Percentiles rank a stretch among this genome's conserved stretches.
These are phyloP conservation scores for Egretta garzetta DNA, from an alignment of 2,113 vertebrate genomes.

Conservation along the genomic window DNA sequence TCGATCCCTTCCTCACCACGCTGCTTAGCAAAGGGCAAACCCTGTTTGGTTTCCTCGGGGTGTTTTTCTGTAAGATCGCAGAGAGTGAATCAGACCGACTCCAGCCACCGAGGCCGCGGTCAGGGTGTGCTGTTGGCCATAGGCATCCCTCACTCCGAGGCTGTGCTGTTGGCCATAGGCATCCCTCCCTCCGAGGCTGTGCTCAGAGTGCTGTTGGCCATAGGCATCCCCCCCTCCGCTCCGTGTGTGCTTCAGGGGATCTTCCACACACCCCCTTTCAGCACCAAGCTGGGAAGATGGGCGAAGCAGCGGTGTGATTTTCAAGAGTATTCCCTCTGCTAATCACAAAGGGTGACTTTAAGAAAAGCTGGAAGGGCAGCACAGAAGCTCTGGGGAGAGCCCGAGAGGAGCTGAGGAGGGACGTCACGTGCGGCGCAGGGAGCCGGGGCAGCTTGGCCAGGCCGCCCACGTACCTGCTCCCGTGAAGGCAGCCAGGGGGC, in stretches of 20 bases:
- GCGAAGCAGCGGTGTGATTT: neutral
- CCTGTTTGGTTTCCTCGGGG: neutral
- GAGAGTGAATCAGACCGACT: neutral
- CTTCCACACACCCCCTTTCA: neutral
- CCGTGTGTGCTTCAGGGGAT: neutral
- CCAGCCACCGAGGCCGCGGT: neutral
- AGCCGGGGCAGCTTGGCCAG: neutral
- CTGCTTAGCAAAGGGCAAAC: neutral
- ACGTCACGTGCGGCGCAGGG: rapidly evolving
- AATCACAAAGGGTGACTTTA: neutral
- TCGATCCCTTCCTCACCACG: neutral
- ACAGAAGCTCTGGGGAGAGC: neutral
- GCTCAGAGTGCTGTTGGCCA: neutral
- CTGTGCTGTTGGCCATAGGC: neutral
- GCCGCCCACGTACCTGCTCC: neutral
- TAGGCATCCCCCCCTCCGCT: neutral
- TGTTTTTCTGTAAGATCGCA: neutral
- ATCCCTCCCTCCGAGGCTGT: neutral
- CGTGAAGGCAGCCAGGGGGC: neutral
- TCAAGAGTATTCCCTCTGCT: neutral
- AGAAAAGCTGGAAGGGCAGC: neutral
- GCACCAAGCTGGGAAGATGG: neutral
- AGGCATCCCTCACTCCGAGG: neutral
- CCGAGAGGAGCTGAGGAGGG: neutral
- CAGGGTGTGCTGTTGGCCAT: neutral